Conservation (phyloP, 2,888 invertebrate genomes). For the Seira musarum region DNA sequence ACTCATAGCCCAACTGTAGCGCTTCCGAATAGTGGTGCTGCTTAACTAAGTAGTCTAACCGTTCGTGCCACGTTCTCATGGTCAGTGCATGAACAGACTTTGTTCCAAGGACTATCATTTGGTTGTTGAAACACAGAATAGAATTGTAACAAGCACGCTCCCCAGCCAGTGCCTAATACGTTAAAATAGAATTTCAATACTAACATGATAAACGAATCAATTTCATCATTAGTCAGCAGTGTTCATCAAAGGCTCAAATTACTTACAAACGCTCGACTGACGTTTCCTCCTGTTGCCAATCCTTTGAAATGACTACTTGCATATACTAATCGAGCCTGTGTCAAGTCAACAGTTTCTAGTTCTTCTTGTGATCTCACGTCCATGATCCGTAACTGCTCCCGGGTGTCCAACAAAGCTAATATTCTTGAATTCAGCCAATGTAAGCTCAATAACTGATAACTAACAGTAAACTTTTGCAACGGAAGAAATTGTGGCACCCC, state of each 20-base stretch:
- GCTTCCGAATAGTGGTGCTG: constrained; percentile 77
- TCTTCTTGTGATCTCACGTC: constrained; percentile 93
- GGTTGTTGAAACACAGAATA: constrained; percentile 79
- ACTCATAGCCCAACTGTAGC: constrained; percentile 76
- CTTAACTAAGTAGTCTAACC: constrained; percentile 74
- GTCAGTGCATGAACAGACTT: constrained; percentile 77
- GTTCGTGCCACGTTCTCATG: constrained; percentile 74
- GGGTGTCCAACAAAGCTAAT: constrained; percentile 87
- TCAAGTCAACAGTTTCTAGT: constrained; percentile 86
- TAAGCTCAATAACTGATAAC: constrained; percentile 82
- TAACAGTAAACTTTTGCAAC: constrained; percentile 81
- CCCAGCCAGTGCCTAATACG: constrained; percentile 78
- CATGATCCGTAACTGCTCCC: constrained; percentile 88
- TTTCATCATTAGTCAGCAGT: constrained; percentile 55
- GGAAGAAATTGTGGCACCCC: constrained; percentile 75
- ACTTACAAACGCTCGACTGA: constrained; percentile 81
- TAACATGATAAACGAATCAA: too few species aligned
- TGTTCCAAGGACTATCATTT: constrained; percentile 81
- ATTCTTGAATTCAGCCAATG: constrained; percentile 89
- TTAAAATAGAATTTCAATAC: constrained; percentile 14
- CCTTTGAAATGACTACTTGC: constrained; percentile 92
- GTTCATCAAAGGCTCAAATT: not conserved
- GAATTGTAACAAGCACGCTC: constrained; percentile 85
- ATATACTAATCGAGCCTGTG: constrained; percentile 86
- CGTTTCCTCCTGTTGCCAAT: constrained; percentile 96